Conservation (phyloP, 2,888 invertebrate genomes). For the Orthonychiurus folsomi region DNA sequence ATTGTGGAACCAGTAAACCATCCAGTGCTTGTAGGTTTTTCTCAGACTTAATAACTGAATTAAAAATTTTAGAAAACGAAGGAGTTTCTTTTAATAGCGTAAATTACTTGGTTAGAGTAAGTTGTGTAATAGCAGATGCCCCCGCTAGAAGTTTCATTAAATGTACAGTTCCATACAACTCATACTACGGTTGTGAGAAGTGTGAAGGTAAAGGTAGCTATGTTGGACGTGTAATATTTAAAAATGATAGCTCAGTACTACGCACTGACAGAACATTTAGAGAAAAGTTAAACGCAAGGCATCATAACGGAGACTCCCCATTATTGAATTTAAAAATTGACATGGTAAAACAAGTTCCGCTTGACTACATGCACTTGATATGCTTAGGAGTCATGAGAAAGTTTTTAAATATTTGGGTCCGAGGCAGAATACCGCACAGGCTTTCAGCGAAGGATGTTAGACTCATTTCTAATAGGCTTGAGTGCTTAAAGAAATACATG, state of each 20-base stretch:
- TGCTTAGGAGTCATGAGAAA: constrained; percentile 15
- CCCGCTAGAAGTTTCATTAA: constrained; percentile 18
- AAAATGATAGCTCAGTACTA: constrained; percentile 6
- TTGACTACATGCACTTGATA: constrained; percentile 16
- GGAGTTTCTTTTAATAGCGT: background rate
- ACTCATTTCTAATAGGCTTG: background rate
- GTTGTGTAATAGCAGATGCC: constrained; percentile 19
- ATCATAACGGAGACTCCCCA: constrained; percentile 14
- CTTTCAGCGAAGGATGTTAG: background rate
- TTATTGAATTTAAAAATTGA: background rate
- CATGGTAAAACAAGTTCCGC: constrained; percentile 9
- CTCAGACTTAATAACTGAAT: background rate
- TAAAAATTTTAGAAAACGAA: background rate
- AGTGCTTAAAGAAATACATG: background rate
- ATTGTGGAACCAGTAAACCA: background rate
- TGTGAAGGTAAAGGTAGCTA: constrained; percentile 16
- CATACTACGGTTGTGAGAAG: constrained; percentile 17
- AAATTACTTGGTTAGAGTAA: background rate
- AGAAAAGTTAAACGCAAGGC: constrained; percentile 11
- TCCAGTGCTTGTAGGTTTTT: background rate
- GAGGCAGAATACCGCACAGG: background rate
- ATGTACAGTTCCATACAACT: constrained; percentile 9
- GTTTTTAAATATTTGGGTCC: constrained; percentile 11
- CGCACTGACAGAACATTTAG: constrained; percentile 18
- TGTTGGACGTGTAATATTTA: constrained; percentile 10